Base-by-base conservation (phyloP, 2,888 invertebrate species). In the Cataglyphis livida region DNA sequence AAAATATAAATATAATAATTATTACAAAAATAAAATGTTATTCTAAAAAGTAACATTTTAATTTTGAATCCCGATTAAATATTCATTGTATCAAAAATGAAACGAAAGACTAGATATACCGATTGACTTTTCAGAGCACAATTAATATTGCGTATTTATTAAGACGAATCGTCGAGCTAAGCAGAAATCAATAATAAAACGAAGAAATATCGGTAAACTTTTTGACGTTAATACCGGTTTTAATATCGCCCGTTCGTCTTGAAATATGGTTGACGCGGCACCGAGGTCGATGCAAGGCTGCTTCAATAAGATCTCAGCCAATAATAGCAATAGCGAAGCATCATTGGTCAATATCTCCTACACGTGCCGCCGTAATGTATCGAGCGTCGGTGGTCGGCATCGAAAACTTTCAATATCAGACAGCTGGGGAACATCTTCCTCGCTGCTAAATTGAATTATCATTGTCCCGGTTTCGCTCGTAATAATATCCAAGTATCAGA, bases 291-390 rank as follows among this genome's bases (percentile, higher is more conserved):
- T 83, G 87, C 82, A 66, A 66, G 44, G 87, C 75, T 78, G 84
- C 87, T 87, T 78, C 88, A 87, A 88, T 88, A 88, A 89, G 88
- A 88, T 88, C 82, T 89, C 85, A 61, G 84, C 83, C 88, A 89
- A 89, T 88, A 89, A 89, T 89, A 89, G 83, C 84, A 79, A 84
- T 68, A 84, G 70, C 44, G 83, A 84, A 84, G 86, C 87, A 86
- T 86, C 89, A 86, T 89, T 88, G 89, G 89, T 89, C 88, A 89
- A 89, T 89, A 89, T 88, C 90, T 88, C 78, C 89, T 87, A 86
- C 89, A 89, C 89, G 86, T 89, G 89, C 88, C 85, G 81, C 85
- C 82, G 74, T 89, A 89, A 88, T 85, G 88, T 85, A 89, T 85
- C 85, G 90, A 82, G 82, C 84, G 84, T 88, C 78, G 83, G 83